Evolutionary conservation across 37 sponge, comb jelly and placozoan species (phyloP).

Genomic region (Aphrocallistes beatrix): DNA sequence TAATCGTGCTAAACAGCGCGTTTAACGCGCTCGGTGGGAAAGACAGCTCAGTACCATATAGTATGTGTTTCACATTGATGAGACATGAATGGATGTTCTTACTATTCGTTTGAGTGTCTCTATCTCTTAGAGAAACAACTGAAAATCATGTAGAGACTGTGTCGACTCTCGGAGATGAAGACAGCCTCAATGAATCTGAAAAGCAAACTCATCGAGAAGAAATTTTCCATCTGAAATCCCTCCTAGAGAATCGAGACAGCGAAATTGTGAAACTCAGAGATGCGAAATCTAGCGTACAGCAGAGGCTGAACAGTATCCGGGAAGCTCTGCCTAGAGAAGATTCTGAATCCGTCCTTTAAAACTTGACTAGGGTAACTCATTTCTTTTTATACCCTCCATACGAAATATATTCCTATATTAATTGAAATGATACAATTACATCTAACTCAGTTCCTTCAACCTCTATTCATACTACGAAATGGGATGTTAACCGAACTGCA

Average conservation of each 20-base stretch:
- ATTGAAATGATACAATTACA: no score
- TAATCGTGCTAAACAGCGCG: no score
- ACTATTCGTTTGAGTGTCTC: no score
- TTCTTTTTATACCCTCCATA: not conserved
- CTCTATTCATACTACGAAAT: no score
- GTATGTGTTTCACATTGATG: no score
- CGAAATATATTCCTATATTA: not conserved
- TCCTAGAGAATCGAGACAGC: not conserved
- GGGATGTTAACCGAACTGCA: no score
- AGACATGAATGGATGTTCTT: no score
- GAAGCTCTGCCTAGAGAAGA: not conserved
- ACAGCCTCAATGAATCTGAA: not conserved
- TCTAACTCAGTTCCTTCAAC: no score
- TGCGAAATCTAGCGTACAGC: not conserved
- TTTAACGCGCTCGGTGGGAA: no score
- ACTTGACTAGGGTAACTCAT: not conserved
- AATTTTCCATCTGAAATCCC: not conserved
- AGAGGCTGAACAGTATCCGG: not conserved
- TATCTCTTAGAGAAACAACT: not conserved
- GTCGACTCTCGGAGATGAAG: not conserved
- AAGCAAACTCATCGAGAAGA: not conserved
- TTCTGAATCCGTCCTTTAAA: not conserved
- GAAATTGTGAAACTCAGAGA: not conserved
- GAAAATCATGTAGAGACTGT: not conserved
- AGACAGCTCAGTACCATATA: no score